Evolutionary conservation across 2,797 vertebrate genomes (phyloP), one percentile per base, ranked within the genome.

Genomic region (Balearica regulorum): DNA sequence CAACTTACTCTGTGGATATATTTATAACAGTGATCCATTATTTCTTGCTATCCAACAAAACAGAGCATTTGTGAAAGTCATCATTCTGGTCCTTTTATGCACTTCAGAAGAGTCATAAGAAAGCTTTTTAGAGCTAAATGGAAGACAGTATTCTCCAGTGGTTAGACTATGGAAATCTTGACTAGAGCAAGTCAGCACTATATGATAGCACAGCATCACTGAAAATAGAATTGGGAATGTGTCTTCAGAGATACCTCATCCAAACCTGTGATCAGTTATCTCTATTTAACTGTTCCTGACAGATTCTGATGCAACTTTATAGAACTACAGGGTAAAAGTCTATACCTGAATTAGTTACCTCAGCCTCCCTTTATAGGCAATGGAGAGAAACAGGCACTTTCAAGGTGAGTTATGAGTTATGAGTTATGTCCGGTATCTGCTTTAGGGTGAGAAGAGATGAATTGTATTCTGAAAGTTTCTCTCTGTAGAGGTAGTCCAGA

Each of bases 71-170:
- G 68, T 92, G 88, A 92, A 94, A 95, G 75, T 91, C 87, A 62
- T 93, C 75, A 49, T 90, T 96, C 75, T 83, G 46, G 68, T 91
- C 83, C 61, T 87, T 92, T 94, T 89, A 83, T 60, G 75, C 46
- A 89, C 87, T 96, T 94, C 51, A 86, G 61, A 83, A 90, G 75
- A 94, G 78, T 91, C 93, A 48, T 93, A 91, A 87, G 92, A 83
- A 92, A 87, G 88, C 83, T 90, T 94, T 96, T 89, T 85, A 95
- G 83, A 83, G 79, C 72, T 96, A 87, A 93, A 93, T 93, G 93
- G 86, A 92, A 83, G 79, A 20, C 49, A 46, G 43, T 83, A 87
- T 93, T 96, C 95, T 92, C 81, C 60, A 83, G 82, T 71, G 90
- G 35, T 16, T 89, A 72, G 61, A 31, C 82, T 85, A 53, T 80